phyloP scores from a whole-genome alignment of 2,797 vertebrate genomes.

The Rhinella marina region DNA sequence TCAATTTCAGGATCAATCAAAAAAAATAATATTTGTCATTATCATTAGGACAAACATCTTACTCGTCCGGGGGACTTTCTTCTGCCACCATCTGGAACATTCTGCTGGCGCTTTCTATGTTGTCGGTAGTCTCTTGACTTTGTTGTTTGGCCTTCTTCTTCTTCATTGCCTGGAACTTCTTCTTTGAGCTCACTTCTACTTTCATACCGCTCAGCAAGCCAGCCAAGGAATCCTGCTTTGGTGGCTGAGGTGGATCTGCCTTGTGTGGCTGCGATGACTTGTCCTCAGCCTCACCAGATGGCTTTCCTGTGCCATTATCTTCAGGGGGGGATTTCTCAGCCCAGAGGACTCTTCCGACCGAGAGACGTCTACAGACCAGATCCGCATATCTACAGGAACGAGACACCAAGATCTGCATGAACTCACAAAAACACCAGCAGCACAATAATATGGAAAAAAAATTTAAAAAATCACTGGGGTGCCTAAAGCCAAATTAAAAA shows the following conservation, averaged over 20 bases:
- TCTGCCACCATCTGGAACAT: constrained; percentile 71
- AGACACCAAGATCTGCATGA: background rate
- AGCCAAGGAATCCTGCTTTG: constrained; percentile 77
- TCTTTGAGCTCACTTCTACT: constrained; percentile 82
- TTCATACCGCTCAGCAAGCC: constrained; percentile 86
- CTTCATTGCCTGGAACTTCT: constrained; percentile 70
- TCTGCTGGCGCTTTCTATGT: constrained; percentile 67
- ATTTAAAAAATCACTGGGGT: too few relatives aligned
- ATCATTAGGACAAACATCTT: constrained; percentile 50
- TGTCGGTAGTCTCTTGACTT: constrained; percentile 20
- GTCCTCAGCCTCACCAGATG: constrained; percentile 22
- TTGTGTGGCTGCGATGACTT: constrained; percentile 60
- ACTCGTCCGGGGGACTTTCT: constrained; percentile 73
- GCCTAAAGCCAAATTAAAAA: too few relatives aligned
- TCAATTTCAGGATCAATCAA: too few relatives aligned
- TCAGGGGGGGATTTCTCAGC: constrained; percentile 59
- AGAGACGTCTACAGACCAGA: constrained; percentile 66
- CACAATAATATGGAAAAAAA: too few relatives aligned
- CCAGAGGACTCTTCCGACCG: constrained; percentile 59
- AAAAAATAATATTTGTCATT: background rate
- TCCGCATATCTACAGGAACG: constrained; percentile 63
- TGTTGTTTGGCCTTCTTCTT: constrained; percentile 62
- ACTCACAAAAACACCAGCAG: too few relatives aligned
- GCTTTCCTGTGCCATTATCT: constrained; percentile 40
- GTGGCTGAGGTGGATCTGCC: constrained; percentile 59